Conservation (phyloP, 2,888 invertebrate genomes). For the Sepioteuthis lessoniana region DNA sequence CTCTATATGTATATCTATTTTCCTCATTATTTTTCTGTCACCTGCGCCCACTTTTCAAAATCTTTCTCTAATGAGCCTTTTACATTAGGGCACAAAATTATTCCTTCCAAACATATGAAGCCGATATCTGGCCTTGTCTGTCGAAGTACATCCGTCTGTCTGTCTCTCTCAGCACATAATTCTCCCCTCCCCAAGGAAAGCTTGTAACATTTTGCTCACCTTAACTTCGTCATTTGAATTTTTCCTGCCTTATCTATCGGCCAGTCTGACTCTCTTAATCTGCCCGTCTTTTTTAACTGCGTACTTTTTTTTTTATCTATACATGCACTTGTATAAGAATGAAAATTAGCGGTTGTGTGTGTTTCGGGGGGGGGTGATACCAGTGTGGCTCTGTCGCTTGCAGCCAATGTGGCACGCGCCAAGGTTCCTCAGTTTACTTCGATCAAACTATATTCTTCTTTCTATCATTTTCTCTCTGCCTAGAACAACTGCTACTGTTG, state of each 20-base stretch:
- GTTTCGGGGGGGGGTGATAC: not conserved
- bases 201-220: not conserved
- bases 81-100: not conserved
- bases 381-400: not conserved
- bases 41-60: not conserved
- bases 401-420: slow-evolving; percentile 2
- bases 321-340: not conserved
- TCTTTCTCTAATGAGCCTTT: not conserved
- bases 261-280: not conserved
- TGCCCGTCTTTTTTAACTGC: not conserved
- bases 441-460: not conserved
- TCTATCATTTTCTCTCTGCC: not conserved
- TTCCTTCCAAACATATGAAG: not conserved
- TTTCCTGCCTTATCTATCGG: not conserved
- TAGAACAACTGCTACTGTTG: not conserved
- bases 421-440: not conserved
- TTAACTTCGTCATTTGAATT: not conserved
- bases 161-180: not conserved
- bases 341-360: not conserved
- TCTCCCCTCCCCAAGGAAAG: not conserved
- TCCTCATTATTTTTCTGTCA: not conserved
- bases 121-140: not conserved
- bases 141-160: not conserved
- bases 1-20: too few species aligned
- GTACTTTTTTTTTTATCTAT: not conserved